Evolutionary conservation across 2,113 vertebrate genomes (phyloP).

Genomic region (Oncorhynchus mykiss): DNA sequence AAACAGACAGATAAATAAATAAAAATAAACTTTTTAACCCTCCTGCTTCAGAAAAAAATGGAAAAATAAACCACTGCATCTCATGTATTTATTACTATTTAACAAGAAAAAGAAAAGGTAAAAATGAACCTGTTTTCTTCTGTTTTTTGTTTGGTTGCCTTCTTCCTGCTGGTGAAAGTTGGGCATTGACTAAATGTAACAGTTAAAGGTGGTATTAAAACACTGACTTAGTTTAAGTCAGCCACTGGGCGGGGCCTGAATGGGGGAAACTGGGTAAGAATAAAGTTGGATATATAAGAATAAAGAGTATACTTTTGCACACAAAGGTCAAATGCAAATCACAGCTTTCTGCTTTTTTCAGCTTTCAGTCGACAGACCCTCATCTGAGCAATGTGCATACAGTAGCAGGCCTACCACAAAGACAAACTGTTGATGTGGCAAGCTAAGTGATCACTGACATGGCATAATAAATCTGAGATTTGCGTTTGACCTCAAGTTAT

Average conservation of each 20-base stretch:
- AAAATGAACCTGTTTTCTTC: constrained; percentile 77
- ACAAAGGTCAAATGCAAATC: constrained; percentile 72
- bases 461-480: constrained; percentile 3
- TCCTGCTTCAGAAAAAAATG: constrained; percentile 81
- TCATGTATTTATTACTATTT: constrained; percentile 88
- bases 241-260: constrained; percentile 63
- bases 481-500: constrained; percentile 8
- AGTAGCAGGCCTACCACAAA: background rate
- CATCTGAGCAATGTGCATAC: background rate
- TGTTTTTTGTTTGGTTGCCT: constrained; percentile 78
- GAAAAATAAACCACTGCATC: constrained; percentile 83
- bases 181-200: constrained; percentile 78
- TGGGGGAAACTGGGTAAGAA: constrained; percentile 58
- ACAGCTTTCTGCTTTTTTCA: constrained; percentile 64
- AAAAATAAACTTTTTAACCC: constrained; percentile 81
- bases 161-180: constrained; percentile 79
- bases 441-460: background rate
- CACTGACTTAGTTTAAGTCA: constrained; percentile 6
- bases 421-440: background rate
- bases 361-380: background rate
- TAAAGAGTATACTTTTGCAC: constrained; percentile 79
- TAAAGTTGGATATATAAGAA: constrained; percentile 77
- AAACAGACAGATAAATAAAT: constrained; percentile 79
- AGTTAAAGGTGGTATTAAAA: constrained; percentile 67
- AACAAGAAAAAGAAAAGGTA: constrained; percentile 76